Percentiles rank a stretch among this genome's conserved stretches.
Evolutionary conservation across 2,888 invertebrate genomes (phyloP).

Genomic region (Plebejus anna): DNA sequence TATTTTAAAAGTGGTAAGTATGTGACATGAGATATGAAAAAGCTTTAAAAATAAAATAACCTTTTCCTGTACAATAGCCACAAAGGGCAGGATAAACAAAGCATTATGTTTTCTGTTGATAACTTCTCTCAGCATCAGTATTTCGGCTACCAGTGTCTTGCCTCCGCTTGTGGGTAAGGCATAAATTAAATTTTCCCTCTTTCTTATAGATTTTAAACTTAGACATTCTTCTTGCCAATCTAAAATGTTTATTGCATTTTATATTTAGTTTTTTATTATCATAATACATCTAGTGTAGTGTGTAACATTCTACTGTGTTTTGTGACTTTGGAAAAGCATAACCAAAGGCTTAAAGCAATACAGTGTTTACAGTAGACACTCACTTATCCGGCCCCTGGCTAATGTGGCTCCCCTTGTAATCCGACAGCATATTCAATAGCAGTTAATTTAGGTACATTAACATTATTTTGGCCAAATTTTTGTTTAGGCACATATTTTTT

Average conservation of each 20-base stretch:
- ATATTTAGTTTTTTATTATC: background rate
- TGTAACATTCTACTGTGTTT: background rate
- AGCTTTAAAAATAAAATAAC: conserved; percentile 49
- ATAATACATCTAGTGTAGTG: too few species aligned
- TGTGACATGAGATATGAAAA: background rate
- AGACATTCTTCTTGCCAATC: conserved; percentile 98
- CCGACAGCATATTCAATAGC: too few species aligned
- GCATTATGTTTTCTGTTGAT: conserved; percentile 90
- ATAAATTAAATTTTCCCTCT: conserved; percentile 91
- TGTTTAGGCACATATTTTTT: too few species aligned
- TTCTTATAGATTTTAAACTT: conserved; percentile 84
- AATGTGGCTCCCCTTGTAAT: too few species aligned
- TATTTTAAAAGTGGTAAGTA: background rate
- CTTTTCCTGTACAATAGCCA: conserved; percentile 98
- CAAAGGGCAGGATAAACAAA: conserved; percentile 94
- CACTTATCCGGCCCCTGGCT: too few species aligned
- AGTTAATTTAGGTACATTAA: too few species aligned
- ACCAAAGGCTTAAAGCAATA: background rate
- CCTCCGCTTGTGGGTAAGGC: conserved; percentile 98
- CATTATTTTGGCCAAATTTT: too few species aligned
- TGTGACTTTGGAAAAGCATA: background rate
- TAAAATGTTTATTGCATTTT: conserved; percentile 49
- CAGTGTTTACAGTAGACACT: background rate
- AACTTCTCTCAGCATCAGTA: conserved; percentile 93
- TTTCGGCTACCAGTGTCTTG: conserved; percentile 97